phyloP scores from a whole-genome alignment of 2,797 vertebrate genomes.

The Hafferia zeledoni region DNA sequence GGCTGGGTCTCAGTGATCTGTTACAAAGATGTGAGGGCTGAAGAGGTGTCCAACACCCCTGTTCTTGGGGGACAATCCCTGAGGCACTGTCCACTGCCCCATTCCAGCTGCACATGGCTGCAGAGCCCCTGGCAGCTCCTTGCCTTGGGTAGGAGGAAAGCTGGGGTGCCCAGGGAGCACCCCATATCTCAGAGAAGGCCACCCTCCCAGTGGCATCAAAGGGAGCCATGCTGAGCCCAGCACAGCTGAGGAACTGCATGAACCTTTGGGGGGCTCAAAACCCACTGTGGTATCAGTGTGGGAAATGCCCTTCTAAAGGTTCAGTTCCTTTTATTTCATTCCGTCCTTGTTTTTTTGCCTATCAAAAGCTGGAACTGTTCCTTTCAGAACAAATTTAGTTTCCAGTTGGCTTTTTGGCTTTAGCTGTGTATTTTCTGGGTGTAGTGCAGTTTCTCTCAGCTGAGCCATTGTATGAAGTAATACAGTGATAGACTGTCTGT shows the following conservation, averaged over 20 bases:
- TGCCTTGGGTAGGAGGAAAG: background rate
- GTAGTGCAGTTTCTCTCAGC: conserved; percentile 19
- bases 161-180: background rate
- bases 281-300: background rate
- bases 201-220: rapidly evolving
- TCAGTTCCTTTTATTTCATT: background rate
- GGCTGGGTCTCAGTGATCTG: background rate
- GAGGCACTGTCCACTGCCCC: background rate
- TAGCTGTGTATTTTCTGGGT: background rate
- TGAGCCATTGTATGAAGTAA: conserved; percentile 37
- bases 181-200: background rate
- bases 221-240: background rate
- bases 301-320: background rate
- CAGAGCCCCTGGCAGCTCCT: background rate
- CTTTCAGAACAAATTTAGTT: conserved; percentile 2
- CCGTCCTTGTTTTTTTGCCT: background rate
- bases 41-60: background rate
- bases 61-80: background rate
- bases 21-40: background rate
- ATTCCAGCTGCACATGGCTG: background rate
- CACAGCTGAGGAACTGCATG: rapidly evolving
- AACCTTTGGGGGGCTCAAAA: background rate
- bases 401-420: conserved; percentile 38
- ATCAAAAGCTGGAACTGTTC: background rate
- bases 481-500: conserved; percentile 14